Conservation (phyloP, 2,888 invertebrate species). For the Brachylomia viminalis region DNA sequence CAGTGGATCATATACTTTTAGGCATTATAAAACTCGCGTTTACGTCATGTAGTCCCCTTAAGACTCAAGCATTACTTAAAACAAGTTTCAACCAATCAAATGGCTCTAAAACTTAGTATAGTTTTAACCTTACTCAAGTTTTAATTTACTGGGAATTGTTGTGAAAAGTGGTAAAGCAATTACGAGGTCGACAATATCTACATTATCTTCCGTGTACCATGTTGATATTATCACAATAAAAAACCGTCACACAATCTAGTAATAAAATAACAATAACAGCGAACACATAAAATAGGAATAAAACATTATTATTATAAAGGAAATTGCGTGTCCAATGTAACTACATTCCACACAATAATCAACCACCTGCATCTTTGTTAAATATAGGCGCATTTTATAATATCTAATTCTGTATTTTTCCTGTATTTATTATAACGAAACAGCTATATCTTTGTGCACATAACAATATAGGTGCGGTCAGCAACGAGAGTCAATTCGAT, state of each 20-base stretch:
- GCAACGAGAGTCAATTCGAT: neutral
- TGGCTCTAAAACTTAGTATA: no score
- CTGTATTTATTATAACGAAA: neutral
- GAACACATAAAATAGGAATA: neutral
- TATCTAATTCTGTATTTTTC: neutral
- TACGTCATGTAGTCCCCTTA: no score
- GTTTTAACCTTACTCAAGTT: no score
- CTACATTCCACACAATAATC: slow-evolving; percentile 18
- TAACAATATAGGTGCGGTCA: neutral
- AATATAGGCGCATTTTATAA: neutral
- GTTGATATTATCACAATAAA: neutral
- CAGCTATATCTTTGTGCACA: neutral
- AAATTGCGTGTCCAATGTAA: slow-evolving; percentile 30
- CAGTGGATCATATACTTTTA: no score
- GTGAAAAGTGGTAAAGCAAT: no score
- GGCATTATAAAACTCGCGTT: no score
- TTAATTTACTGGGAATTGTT: no score
- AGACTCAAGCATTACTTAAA: no score
- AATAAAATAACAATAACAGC: slow-evolving; percentile 1
- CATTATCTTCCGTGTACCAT: neutral
- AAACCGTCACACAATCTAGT: slow-evolving; percentile 8
- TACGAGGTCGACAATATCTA: no score
- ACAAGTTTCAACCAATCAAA: no score
- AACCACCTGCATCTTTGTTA: slow-evolving; percentile 6
- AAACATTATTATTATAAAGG: neutral